Percentiles rank a stretch among this genome's conserved stretches.
Conservation (phyloP, 2,113 vertebrate species). For the Mesoclemmys tuberculata region DNA sequence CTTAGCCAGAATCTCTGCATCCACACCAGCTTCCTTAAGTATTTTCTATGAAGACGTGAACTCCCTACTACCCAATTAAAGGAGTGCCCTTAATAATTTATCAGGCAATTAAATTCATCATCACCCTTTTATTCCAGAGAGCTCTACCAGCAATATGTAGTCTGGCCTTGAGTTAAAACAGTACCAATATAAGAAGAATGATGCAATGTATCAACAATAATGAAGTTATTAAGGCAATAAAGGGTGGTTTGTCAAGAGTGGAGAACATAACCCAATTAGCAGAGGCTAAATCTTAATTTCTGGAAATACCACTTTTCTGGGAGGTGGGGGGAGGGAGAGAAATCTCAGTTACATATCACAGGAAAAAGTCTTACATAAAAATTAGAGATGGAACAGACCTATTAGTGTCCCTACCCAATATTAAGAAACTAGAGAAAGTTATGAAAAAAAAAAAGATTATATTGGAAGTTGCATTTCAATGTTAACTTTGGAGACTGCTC, state of each 20-base stretch:
- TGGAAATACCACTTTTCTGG: conserved; percentile 48
- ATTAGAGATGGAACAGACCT: not conserved
- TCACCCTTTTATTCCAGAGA: conserved; percentile 65
- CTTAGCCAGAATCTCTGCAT: conserved; percentile 24
- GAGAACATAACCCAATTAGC: not conserved
- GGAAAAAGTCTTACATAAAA: not conserved
- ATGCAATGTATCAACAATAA: conserved; percentile 63
- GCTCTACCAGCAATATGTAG: conserved; percentile 32
- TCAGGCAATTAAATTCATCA: conserved; percentile 70
- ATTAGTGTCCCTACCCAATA: not conserved
- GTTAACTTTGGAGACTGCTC: not conserved
- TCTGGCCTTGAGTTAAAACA: conserved; percentile 52
- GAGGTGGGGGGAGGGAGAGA: not conserved
- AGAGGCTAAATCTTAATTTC: conserved; percentile 52
- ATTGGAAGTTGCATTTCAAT: not conserved
- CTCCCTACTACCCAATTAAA: conserved; percentile 65
- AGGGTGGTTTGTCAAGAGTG: conserved; percentile 48
- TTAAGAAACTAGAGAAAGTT: conserved; percentile 41
- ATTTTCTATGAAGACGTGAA: conserved; percentile 67
- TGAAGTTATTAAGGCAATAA: conserved; percentile 58
- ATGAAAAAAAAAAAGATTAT: conserved; percentile 28
- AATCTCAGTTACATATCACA: not conserved
- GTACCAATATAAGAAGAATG: conserved; percentile 45
- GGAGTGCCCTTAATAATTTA: conserved; percentile 69
- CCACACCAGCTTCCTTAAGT: conserved; percentile 33